Evolutionary conservation across 2,888 invertebrate genomes (phyloP).

Genomic region (Drosophila leonis): DNA sequence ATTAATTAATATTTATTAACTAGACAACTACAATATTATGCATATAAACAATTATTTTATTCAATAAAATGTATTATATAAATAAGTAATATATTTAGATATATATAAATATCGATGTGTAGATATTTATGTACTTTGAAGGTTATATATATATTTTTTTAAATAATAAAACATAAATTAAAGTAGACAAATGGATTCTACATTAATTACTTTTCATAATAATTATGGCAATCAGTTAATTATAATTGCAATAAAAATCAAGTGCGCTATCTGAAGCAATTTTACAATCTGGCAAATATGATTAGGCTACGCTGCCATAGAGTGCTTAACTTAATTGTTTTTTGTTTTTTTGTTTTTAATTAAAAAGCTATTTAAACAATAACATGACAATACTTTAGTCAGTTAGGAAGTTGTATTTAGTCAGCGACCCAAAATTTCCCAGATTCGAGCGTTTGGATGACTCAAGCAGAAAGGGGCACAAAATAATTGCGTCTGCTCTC

Average conservation of each 20-base stretch:
- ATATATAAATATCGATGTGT: background rate
- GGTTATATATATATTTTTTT: too few species aligned
- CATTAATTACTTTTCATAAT: background rate
- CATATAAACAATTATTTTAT: too few species aligned
- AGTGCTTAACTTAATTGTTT: background rate
- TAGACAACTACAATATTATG: too few species aligned
- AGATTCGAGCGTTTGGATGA: slow-evolving; percentile 13
- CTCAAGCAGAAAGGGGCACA: slow-evolving; percentile 22
- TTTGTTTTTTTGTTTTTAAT: background rate
- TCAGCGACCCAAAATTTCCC: slow-evolving; percentile 22
- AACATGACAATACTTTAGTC: background rate
- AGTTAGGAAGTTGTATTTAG: slow-evolving; percentile 24
- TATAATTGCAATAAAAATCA: background rate
- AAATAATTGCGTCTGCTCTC: slow-evolving; percentile 22
- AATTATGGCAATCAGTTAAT: slow-evolving; percentile 4
- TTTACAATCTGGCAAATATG: slow-evolving; percentile 1
- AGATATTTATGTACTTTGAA: background rate
- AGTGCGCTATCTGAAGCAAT: background rate
- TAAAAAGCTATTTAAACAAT: slow-evolving; percentile 11
- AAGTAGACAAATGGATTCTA: background rate
- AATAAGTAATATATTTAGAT: background rate
- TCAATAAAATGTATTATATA: background rate
- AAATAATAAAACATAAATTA: background rate
- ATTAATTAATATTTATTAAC: too few species aligned
- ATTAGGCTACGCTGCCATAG: background rate